phyloP scores from a whole-genome alignment of 2,888 invertebrate species.

The Ophion obscuratus region DNA sequence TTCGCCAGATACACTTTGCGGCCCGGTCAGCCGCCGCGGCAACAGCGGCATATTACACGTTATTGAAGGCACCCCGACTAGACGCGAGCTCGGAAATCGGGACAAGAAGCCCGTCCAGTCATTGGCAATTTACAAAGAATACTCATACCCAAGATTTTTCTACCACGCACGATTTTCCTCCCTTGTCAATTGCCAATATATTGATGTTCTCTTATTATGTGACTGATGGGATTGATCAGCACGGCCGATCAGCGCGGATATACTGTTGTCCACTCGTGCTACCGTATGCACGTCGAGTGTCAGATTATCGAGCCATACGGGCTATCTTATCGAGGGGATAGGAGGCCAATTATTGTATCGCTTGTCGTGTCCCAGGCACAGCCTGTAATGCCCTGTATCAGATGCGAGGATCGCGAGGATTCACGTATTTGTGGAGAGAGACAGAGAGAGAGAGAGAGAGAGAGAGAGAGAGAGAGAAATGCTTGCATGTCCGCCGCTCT shows the following conservation, averaged over 20 bases:
- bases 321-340: constrained; percentile 29
- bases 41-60: constrained; percentile 42
- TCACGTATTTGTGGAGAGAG: constrained; percentile 34
- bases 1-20: constrained; percentile 34
- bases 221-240: not conserved
- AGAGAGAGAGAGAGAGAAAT: constrained; percentile 39
- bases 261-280: not conserved
- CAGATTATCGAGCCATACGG: constrained; percentile 10
- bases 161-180: not conserved
- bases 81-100: not conserved
- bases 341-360: constrained; percentile 58
- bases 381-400: constrained; percentile 37
- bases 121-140: constrained; percentile 18
- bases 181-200: not conserved
- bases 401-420: constrained; percentile 48
- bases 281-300: not conserved
- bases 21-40: constrained; percentile 32
- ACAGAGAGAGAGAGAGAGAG: constrained; percentile 41
- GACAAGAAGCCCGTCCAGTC: not conserved
- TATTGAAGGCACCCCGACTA: not conserved
- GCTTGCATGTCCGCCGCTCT: constrained; percentile 50
- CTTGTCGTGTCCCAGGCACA: constrained; percentile 12
- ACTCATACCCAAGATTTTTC: not conserved
- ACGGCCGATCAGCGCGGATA: not conserved
- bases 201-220: not conserved